phyloP scores from a whole-genome alignment of 2,797 vertebrate genomes.

The Brachyrhaphis roseni region DNA sequence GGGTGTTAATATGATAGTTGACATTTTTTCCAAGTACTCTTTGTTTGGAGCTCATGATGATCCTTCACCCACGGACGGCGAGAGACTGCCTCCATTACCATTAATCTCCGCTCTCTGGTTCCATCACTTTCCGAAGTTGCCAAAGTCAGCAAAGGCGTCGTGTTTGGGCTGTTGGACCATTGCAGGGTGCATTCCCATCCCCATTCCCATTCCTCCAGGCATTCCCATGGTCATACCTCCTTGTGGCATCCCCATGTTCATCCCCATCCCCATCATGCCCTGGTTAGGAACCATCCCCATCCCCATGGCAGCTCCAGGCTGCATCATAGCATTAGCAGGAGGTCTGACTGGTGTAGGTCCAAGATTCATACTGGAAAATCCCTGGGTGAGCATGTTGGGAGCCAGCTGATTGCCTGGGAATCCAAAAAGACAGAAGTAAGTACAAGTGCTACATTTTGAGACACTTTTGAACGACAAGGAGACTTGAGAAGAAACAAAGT shows the following conservation, averaged over 20 bases:
- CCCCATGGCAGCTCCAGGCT: conserved; percentile 81
- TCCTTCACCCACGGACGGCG: conserved; percentile 76
- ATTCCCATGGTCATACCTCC: conserved; percentile 81
- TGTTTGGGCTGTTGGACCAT: conserved; percentile 91
- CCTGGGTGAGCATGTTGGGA: conserved; percentile 88
- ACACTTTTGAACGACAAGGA: background rate
- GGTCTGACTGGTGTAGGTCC: conserved; percentile 81
- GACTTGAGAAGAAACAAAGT: conserved; percentile 1
- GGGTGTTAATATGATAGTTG: conserved; percentile 64
- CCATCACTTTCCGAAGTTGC: conserved; percentile 97
- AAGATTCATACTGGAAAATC: conserved; percentile 90
- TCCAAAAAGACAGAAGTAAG: conserved; percentile 22
- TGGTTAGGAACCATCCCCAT: conserved; percentile 78
- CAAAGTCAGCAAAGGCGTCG: conserved; percentile 98
- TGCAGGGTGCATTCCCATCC: conserved; percentile 76
- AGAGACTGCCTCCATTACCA: conserved; percentile 70
- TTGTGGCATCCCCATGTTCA: conserved; percentile 82
- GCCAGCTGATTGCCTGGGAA: conserved; percentile 85
- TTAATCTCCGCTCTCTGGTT: conserved; percentile 64
- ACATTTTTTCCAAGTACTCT: conserved; percentile 85
- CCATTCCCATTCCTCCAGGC: conserved; percentile 59
- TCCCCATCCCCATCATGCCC: conserved; percentile 78
- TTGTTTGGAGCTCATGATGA: conserved; percentile 83
- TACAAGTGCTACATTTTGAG: conserved; percentile 1
- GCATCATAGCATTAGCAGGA: conserved; percentile 83